phyloP scores from a whole-genome alignment of 2,797 vertebrate genomes.

The Orientallactaga sibirica region DNA sequence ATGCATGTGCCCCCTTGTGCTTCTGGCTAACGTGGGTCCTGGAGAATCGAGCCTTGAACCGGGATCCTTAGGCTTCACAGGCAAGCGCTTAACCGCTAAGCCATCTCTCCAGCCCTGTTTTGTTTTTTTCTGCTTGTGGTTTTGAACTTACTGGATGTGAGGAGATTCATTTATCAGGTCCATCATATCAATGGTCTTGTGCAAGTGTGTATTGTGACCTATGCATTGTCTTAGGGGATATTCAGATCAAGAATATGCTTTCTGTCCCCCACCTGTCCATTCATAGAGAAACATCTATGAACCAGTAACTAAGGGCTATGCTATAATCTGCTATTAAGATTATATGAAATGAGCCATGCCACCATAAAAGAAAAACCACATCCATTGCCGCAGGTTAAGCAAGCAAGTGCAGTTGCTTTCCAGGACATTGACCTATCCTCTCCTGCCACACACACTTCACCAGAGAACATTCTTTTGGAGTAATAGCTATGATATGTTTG shows the following conservation, averaged over 20 bases:
- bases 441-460: neutral
- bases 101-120: no score
- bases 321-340: neutral
- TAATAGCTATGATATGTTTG: slow-evolving; percentile 47
- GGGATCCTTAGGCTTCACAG: no score
- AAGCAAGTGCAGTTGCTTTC: neutral
- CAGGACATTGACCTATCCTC: neutral
- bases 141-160: neutral
- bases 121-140: neutral
- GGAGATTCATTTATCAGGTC: neutral
- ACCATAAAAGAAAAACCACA: neutral
- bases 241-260: neutral
- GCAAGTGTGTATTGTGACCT: slow-evolving; percentile 7
- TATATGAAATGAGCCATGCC: neutral
- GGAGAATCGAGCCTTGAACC: no score
- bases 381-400: neutral
- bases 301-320: slow-evolving; percentile 9
- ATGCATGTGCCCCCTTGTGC: no score
- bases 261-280: neutral
- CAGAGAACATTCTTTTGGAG: neutral
- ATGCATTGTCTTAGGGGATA: slow-evolving; percentile 18
- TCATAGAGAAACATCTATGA: slow-evolving; percentile 26
- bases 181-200: neutral
- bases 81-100: no score
- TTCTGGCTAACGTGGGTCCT: no score